Percentiles rank a stretch among this genome's conserved stretches.
These are phyloP conservation scores for Omphaloscelis lunosa DNA, from an alignment of 2,888 invertebrate species.

Conservation along the genomic window DNA sequence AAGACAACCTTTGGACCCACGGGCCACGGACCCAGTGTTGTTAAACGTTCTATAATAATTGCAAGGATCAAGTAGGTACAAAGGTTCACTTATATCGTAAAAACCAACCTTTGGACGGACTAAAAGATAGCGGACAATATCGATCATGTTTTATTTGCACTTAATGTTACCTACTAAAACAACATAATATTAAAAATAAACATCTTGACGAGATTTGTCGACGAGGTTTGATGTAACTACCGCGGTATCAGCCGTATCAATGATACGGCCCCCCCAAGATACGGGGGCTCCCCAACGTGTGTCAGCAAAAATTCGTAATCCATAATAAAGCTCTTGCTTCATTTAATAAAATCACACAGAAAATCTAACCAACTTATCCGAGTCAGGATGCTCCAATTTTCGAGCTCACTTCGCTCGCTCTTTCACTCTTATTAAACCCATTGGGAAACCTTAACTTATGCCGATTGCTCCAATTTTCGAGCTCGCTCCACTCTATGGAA, in stretches of 20 bases:
- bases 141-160: background rate
- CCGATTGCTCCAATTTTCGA: background rate
- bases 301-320: background rate
- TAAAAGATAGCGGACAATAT: constrained; percentile 17
- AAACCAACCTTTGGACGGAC: constrained; percentile 30
- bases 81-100: constrained; percentile 26
- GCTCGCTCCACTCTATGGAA: background rate
- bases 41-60: background rate
- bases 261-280: background rate
- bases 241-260: background rate
- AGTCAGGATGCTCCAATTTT: background rate
- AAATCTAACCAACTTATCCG: background rate
- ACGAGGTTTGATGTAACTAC: too few relatives aligned
- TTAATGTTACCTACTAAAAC: background rate
- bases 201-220: background rate
- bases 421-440: background rate
- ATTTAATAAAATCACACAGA: background rate
- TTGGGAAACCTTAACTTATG: background rate
- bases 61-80: constrained; percentile 22
- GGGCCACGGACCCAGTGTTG: background rate
- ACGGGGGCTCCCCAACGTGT: background rate
- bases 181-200: constrained; percentile 5
- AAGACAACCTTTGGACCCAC: constrained; percentile 32
- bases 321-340: background rate
- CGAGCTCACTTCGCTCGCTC: background rate